A percentile compares a stretch with the other conserved stretches of the same genome.
Evolutionary conservation across 1,140 invertebrate genomes (phyloP).

Genomic region (Metopolophium dirhodum): DNA sequence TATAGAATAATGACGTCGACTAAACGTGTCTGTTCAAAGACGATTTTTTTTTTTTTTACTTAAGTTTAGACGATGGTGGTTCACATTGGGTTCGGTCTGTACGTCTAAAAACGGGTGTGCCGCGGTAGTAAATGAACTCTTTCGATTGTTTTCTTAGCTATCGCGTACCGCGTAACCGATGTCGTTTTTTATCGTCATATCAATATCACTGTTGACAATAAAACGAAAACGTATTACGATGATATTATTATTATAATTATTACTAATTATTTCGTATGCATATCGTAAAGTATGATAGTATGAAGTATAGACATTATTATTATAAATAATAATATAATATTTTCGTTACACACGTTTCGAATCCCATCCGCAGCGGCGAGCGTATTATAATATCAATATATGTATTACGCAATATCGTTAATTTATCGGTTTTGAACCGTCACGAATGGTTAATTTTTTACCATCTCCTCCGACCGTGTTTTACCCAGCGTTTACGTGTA

Average conservation of each 20-base stretch:
- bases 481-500: neutral
- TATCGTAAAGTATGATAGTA: neutral
- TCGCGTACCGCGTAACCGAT: neutral
- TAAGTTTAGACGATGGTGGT: neutral
- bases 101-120: neutral
- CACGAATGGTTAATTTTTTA: conserved; percentile 49
- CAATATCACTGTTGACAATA: neutral
- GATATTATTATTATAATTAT: neutral
- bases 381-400: neutral
- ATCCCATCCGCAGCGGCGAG: neutral
- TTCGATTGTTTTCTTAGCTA: neutral
- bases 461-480: neutral
- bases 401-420: neutral
- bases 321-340: neutral
- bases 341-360: neutral
- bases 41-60: neutral
- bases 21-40: neutral
- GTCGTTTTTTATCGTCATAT: neutral
- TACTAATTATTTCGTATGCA: neutral
- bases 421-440: conserved; percentile 31
- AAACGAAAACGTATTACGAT: neutral
- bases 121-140: neutral
- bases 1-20: neutral
- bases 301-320: no score
- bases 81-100: neutral